Conservation (phyloP, 2,113 vertebrate species). For the Bostrychus sinensis region DNA sequence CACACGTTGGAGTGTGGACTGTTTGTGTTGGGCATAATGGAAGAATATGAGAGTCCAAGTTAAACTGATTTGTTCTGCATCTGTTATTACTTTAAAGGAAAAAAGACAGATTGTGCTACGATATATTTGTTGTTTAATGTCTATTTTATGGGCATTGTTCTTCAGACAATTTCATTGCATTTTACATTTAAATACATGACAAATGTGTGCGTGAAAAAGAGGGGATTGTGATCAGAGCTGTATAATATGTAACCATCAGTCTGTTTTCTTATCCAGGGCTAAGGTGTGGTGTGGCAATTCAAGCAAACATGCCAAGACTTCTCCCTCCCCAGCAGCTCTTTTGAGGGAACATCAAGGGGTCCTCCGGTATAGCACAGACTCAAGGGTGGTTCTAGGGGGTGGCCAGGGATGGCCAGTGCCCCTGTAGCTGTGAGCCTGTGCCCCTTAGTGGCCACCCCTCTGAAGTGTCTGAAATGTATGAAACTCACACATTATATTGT, state of each 20-base stretch:
- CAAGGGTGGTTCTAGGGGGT: too few relatives aligned
- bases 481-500: too few relatives aligned
- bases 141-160: slow-evolving; percentile 6
- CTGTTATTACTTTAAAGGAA: slow-evolving; percentile 28
- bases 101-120: slow-evolving; percentile 4
- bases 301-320: background rate
- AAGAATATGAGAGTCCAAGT: slow-evolving; percentile 29
- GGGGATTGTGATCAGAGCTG: background rate
- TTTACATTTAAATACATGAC: background rate
- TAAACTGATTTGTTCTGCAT: slow-evolving; percentile 25
- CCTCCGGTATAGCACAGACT: too few relatives aligned
- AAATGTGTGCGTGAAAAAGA: background rate
- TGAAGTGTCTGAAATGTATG: too few relatives aligned
- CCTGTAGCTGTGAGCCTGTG: too few relatives aligned
- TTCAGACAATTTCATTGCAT: background rate
- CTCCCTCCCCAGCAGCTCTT: background rate
- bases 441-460: too few relatives aligned
- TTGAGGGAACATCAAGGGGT: too few relatives aligned
- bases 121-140: slow-evolving; percentile 11
- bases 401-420: too few relatives aligned
- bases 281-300: background rate
- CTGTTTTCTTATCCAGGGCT: background rate
- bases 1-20: slow-evolving; percentile 35
- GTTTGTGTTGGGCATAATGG: slow-evolving; percentile 41
- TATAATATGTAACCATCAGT: background rate